Base-by-base conservation (phyloP, 1,140 invertebrate species). In the Drosophila leontia region DNA sequence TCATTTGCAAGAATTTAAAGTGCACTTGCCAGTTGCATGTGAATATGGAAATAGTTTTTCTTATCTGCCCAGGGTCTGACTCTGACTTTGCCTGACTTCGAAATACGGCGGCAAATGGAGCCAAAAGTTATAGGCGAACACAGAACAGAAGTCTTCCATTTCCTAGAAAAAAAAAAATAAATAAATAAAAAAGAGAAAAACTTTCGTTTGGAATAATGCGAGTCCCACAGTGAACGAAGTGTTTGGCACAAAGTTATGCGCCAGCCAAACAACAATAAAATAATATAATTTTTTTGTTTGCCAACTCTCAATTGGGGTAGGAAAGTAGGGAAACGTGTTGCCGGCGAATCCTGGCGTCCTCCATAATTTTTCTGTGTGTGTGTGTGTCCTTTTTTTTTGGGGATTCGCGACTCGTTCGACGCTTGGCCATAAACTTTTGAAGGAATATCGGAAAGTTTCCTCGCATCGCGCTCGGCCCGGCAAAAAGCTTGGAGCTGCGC, bases 1-100 rank as follows among this genome's bases (percentile, higher is more conserved):
- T 90, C 90, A 91, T 91, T 91, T 91, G 90, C 82, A 90, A 91
- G 90, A 91, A 91, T 91, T 91, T 91, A 91, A 91, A 91, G 85
- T 91, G 83, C 90, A 91, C 90, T 91, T 91, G 77, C 63, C 65
- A 90, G 80, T 75, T 88, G 80, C 80, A 83, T 80, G 65, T 32
- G 83, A 67, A 74, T 70, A 60, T 77, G 68, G n/a, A 62, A 80
- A 86, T 82, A 87, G 57, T 87, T 78, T 75, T 77, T 44, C 83
- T 87, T 87, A 87, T 87, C 83, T 88, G 56, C 26, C 44, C 26
- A 5, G 55, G 42, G 23, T 45, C 62, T 42, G 61, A 26, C 23
- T 26, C 29, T 51, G 71, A 71, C 61, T 60, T 44, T 34, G 37
- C 59, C 65, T 11, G 26, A 50, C 45, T 48, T 26, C 45, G 68